A percentile compares a stretch with the other conserved stretches of the same genome.
Conservation (phyloP, 2,797 vertebrate genomes). For the Pseudomugil tenellus region DNA sequence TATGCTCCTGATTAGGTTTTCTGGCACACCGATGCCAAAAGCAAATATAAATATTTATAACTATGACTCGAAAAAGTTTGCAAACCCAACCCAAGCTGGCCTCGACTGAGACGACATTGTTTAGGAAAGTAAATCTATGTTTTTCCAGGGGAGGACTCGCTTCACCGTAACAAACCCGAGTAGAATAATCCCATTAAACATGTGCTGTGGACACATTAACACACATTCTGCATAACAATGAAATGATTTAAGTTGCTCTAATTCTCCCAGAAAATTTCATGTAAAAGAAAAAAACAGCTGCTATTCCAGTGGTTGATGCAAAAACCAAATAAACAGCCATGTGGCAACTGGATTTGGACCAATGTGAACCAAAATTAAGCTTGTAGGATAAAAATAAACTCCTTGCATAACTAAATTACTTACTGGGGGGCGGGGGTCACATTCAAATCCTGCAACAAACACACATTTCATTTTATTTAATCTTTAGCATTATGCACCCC, state of each 20-base stretch:
- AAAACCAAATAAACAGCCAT: slow-evolving; percentile 1
- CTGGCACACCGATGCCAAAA: slow-evolving; percentile 24
- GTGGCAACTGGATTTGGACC: neutral
- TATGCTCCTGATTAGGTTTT: slow-evolving; percentile 17
- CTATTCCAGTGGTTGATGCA: too few relatives aligned
- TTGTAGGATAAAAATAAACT: slow-evolving; percentile 14
- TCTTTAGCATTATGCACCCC: too few relatives aligned
- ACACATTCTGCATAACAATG: neutral
- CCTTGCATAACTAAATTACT: slow-evolving; percentile 13
- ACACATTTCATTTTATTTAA: neutral
- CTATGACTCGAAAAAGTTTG: slow-evolving; percentile 12
- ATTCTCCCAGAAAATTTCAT: too few relatives aligned
- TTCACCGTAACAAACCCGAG: neutral
- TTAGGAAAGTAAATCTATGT: neutral
- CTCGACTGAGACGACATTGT: neutral
- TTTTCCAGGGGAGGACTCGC: neutral
- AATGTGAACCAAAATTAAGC: neutral
- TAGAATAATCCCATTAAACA: neutral
- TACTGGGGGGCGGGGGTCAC: neutral
- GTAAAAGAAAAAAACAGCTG: too few relatives aligned
- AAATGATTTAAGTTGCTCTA: too few relatives aligned
- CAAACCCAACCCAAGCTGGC: neutral
- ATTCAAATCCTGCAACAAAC: slow-evolving; percentile 10
- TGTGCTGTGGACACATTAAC: neutral
- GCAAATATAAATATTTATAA: slow-evolving; percentile 62